These are phyloP conservation scores for Drosophila rhopaloa DNA, from an alignment of 1,140 invertebrate genomes.

Conservation along the genomic window DNA sequence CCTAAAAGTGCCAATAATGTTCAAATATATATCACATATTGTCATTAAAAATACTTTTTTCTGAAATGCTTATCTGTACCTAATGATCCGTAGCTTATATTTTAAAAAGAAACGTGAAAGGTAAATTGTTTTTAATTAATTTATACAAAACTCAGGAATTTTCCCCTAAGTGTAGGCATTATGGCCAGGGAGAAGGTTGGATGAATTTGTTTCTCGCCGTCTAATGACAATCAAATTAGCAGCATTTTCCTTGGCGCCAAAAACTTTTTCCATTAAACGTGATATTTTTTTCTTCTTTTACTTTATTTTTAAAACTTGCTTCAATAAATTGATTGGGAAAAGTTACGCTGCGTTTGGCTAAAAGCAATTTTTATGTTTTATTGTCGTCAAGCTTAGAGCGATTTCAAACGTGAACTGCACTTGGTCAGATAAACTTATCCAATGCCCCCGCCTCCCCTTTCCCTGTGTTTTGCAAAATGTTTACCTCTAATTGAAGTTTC, in stretches of 20 bases:
- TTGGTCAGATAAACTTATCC: constrained; percentile 42
- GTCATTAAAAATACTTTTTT: too few relatives aligned
- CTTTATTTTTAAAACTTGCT: constrained; percentile 25
- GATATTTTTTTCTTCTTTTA: constrained; percentile 27
- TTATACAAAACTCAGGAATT: neutral
- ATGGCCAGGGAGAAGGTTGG: constrained; percentile 37
- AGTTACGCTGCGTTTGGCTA: constrained; percentile 47
- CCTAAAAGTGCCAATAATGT: too few relatives aligned
- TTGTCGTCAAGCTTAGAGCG: constrained; percentile 32
- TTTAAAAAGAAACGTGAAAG: neutral
- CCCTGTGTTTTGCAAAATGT: constrained; percentile 53
- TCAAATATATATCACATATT: too few relatives aligned
- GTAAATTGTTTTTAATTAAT: too few relatives aligned
- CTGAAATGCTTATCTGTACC: too few relatives aligned
- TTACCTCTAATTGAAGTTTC: constrained; percentile 72
- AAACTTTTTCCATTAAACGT: constrained; percentile 80
- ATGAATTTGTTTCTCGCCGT: constrained; percentile 41
- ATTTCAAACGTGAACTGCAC: constrained; percentile 46
- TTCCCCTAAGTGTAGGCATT: constrained; percentile 11
- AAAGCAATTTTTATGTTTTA: constrained; percentile 53
- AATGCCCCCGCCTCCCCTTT: neutral
- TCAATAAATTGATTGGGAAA: constrained; percentile 62
- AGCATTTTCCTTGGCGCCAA: constrained; percentile 53
- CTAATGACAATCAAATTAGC: constrained; percentile 82
- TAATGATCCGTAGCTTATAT: too few relatives aligned